A percentile compares a stretch with the other conserved stretches of the same genome.
phyloP scores from a whole-genome alignment of 1,140 invertebrate species.

The Phenacoccus solenopsis region DNA sequence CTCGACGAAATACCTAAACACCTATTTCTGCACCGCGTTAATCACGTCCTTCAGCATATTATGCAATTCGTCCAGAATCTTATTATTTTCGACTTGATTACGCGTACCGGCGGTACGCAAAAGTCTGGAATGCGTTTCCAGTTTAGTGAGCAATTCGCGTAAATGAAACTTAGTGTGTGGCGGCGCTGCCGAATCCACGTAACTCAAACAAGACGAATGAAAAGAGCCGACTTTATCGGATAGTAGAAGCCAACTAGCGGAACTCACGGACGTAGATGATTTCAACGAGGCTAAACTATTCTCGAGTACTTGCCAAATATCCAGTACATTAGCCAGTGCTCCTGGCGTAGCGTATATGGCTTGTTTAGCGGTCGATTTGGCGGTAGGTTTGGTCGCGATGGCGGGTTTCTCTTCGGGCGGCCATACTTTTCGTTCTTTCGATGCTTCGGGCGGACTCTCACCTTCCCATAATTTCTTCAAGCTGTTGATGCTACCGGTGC shows the following conservation, averaged over 20 bases:
- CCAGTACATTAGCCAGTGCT: slow-evolving; percentile 43
- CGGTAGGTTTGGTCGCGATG: slow-evolving; percentile 51
- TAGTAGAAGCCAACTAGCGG: slow-evolving; percentile 62
- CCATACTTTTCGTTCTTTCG: slow-evolving; percentile 41
- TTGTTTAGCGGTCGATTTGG: slow-evolving; percentile 32
- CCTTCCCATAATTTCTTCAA: slow-evolving; percentile 85
- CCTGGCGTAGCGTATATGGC: slow-evolving; percentile 53
- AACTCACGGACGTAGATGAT: slow-evolving; percentile 42
- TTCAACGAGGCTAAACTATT: slow-evolving; percentile 48
- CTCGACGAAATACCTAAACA: background rate
- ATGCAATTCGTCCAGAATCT: slow-evolving; percentile 56
- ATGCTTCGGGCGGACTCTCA: slow-evolving; percentile 41
- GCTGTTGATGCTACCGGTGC: slow-evolving; percentile 83
- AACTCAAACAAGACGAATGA: slow-evolving; percentile 59
- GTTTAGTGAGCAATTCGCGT: slow-evolving; percentile 63
- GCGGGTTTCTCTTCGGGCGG: slow-evolving; percentile 49
- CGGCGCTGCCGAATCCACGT: slow-evolving; percentile 57
- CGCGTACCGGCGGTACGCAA: slow-evolving; percentile 56
- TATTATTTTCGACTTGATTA: slow-evolving; percentile 53
- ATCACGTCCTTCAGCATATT: slow-evolving; percentile 69
- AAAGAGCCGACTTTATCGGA: slow-evolving; percentile 70
- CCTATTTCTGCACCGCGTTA: slow-evolving; percentile 63
- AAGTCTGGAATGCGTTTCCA: slow-evolving; percentile 65
- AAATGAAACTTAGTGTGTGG: slow-evolving; percentile 80
- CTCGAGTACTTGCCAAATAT: slow-evolving; percentile 53